phyloP scores from a whole-genome alignment of 2,888 invertebrate species.

The Zygogramma bicolorata region DNA sequence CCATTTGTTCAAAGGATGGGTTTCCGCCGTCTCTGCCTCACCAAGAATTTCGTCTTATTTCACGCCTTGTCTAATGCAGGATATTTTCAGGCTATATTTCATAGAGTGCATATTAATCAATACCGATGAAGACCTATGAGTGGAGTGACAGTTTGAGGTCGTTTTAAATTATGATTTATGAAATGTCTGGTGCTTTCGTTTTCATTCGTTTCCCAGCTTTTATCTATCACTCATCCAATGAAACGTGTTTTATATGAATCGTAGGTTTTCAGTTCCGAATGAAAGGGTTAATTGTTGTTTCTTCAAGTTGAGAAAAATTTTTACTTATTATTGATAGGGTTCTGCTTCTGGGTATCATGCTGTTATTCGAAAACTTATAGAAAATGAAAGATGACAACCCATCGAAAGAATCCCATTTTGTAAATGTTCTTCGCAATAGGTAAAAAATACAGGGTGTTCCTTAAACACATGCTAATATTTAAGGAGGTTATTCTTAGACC shows the following conservation, averaged over 20 bases:
- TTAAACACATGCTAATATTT: too few relatives aligned
- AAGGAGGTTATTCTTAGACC: too few relatives aligned
- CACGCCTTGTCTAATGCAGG: slow-evolving; percentile 59
- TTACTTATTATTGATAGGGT: too few relatives aligned
- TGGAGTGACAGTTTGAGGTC: slow-evolving; percentile 55
- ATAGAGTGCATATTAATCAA: slow-evolving; percentile 60
- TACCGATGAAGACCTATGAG: slow-evolving; percentile 57
- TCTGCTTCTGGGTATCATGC: too few relatives aligned
- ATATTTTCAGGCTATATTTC: slow-evolving; percentile 31
- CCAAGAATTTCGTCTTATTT: slow-evolving; percentile 59
- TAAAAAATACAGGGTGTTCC: too few relatives aligned
- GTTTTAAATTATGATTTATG: slow-evolving; percentile 53
- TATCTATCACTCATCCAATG: slow-evolving; percentile 44
- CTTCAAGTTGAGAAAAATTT: too few relatives aligned
- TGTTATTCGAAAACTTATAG: too few relatives aligned
- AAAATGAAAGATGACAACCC: too few relatives aligned
- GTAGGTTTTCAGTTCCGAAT: neutral
- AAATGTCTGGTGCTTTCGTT: slow-evolving; percentile 21
- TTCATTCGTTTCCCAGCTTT: slow-evolving; percentile 35
- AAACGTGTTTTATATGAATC: slow-evolving; percentile 5
- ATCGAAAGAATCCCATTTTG: too few relatives aligned
- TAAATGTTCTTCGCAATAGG: too few relatives aligned
- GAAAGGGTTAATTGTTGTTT: too few relatives aligned
- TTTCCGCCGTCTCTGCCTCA: slow-evolving; percentile 42
- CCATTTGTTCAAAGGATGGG: slow-evolving; percentile 57